A percentile compares a stretch with the other conserved stretches of the same genome.
phyloP scores from a whole-genome alignment of 2,797 vertebrate genomes.

The Enteromius anoplus region DNA sequence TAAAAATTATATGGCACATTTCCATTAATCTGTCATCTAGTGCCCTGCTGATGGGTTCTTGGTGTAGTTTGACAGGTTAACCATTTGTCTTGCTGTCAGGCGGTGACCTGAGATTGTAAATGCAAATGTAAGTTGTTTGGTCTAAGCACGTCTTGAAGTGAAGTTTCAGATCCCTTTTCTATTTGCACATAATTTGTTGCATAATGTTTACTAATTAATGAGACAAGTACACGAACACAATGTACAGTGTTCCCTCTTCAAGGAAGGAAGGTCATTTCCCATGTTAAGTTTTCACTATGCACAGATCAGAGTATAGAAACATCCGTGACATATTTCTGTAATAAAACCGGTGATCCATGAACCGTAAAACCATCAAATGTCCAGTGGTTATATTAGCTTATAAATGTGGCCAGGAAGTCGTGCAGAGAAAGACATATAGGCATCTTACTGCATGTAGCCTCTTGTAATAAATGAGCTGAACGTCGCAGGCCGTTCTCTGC shows the following conservation, averaged over 20 bases:
- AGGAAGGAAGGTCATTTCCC: background rate
- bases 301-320: background rate
- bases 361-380: constrained; percentile 25
- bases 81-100: constrained; percentile 73
- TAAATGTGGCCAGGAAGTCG: constrained; percentile 23
- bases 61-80: constrained; percentile 73
- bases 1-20: constrained; percentile 76
- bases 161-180: background rate
- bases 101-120: constrained; percentile 70
- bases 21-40: constrained; percentile 74
- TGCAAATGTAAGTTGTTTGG: constrained; percentile 39
- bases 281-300: background rate
- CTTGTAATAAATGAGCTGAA: constrained; percentile 34
- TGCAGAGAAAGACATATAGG: constrained; percentile 17
- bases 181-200: background rate
- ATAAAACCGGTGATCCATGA: constrained; percentile 21
- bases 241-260: background rate
- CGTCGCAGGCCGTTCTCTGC: background rate
- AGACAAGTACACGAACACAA: background rate
- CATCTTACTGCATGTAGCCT: constrained; percentile 25
- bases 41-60: constrained; percentile 69
- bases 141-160: background rate
- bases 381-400: constrained; percentile 28
- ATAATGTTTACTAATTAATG: background rate
- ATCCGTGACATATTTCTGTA: constrained; percentile 5